Conservation (phyloP, 1,140 invertebrate species). For the Holotrichia oblita region DNA sequence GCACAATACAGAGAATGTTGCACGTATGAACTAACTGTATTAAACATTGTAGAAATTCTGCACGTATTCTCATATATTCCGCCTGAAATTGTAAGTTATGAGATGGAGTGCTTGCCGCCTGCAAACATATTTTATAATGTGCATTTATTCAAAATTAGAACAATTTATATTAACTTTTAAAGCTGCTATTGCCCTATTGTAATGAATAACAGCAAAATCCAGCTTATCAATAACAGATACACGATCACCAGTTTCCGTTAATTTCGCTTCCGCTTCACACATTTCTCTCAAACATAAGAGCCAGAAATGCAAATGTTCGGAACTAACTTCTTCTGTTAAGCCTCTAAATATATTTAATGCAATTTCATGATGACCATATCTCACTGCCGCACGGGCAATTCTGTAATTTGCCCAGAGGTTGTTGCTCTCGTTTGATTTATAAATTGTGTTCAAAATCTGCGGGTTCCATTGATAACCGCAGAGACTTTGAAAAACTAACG, state of each 20-base stretch:
- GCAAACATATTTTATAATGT: conserved; percentile 46
- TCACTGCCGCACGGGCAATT: conserved; percentile 84
- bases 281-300: conserved; percentile 79
- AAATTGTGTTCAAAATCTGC: conserved; percentile 67
- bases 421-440: conserved; percentile 67
- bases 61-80: conserved; percentile 78
- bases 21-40: conserved; percentile 80
- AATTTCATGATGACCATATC: conserved; percentile 84
- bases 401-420: conserved; percentile 88
- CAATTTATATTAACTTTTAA: conserved; percentile 68
- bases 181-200: conserved; percentile 70
- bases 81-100: conserved; percentile 79
- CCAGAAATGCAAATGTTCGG: conserved; percentile 93
- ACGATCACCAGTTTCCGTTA: conserved; percentile 46
- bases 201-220: conserved; percentile 68
- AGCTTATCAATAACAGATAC: conserved; percentile 67
- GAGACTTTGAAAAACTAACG: conserved; percentile 84
- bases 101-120: conserved; percentile 75
- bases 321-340: conserved; percentile 79
- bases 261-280: conserved; percentile 69
- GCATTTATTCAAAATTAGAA: background rate
- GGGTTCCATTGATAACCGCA: conserved; percentile 71
- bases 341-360: conserved; percentile 74
- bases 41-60: conserved; percentile 81
- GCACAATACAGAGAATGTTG: conserved; percentile 86